Conservation (phyloP, 2,888 invertebrate species). For the Drosophila aldrichi region DNA sequence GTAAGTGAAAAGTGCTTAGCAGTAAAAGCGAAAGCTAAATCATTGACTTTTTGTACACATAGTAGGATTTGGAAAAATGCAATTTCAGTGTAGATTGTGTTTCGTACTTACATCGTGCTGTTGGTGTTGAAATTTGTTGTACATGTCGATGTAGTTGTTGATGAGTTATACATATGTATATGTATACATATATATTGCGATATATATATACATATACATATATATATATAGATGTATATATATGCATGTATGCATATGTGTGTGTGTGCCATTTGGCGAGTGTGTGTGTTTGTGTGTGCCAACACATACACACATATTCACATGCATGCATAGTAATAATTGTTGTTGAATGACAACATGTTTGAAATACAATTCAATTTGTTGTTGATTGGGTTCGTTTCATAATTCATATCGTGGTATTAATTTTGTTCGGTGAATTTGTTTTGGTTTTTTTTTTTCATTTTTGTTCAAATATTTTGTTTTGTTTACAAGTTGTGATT, state of each 20-base stretch:
- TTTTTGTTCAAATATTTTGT: no score
- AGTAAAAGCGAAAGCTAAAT: conserved; percentile 65
- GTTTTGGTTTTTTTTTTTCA: conserved; percentile 12
- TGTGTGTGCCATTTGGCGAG: conserved; percentile 41
- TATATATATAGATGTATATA: conserved; percentile 4
- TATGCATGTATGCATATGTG: conserved; percentile 16
- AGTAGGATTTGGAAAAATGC: conserved; percentile 64
- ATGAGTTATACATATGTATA: conserved; percentile 28
- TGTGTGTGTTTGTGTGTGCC: conserved; percentile 1
- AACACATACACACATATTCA: conserved; percentile 30
- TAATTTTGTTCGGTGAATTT: conserved; percentile 32
- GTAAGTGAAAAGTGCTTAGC: conserved; percentile 46
- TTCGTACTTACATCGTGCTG: conserved; percentile 86
- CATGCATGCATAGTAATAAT: conserved; percentile 61
- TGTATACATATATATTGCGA: conserved; percentile 20
- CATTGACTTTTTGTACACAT: conserved; percentile 49
- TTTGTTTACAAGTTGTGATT: conserved; percentile 32
- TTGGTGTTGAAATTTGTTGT: conserved; percentile 83
- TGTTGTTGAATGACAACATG: conserved; percentile 56
- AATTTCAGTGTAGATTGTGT: conserved; percentile 77
- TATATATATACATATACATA: background rate
- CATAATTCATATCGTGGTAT: conserved; percentile 36
- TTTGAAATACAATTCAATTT: conserved; percentile 54
- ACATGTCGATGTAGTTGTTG: conserved; percentile 79
- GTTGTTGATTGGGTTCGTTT: conserved; percentile 51